phyloP scores from a whole-genome alignment of 2,888 invertebrate genomes.

The Leucophenga maculata region DNA sequence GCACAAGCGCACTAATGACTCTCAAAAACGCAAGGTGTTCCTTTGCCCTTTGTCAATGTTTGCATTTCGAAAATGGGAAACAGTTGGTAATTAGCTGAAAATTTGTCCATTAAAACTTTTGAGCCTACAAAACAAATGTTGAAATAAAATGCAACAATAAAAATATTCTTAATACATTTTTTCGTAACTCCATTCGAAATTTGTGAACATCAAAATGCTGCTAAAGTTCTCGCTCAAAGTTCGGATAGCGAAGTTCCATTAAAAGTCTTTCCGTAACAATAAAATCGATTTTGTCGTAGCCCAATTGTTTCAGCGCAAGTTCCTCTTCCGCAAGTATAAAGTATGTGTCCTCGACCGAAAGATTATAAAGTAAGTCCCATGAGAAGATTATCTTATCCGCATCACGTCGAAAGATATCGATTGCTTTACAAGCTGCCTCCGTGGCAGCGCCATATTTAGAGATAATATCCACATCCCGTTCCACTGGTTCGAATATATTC shows the following conservation, averaged over 20 bases:
- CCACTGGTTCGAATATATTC: too few relatives aligned
- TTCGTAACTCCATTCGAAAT: too few relatives aligned
- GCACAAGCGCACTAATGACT: slow-evolving; percentile 49
- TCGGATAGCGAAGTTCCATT: slow-evolving; percentile 33
- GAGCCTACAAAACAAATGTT: too few relatives aligned
- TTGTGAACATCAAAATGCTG: too few relatives aligned
- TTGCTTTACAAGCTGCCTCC: slow-evolving; percentile 33
- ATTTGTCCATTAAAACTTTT: not conserved
- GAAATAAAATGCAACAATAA: not conserved
- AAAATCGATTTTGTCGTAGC: slow-evolving; percentile 32
- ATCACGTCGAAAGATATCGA: slow-evolving; percentile 44
- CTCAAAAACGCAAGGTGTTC: slow-evolving; percentile 49
- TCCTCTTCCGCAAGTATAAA: slow-evolving; percentile 41
- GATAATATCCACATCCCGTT: not conserved
- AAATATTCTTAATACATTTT: too few relatives aligned
- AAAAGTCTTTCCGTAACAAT: slow-evolving; percentile 26
- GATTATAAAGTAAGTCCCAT: not conserved
- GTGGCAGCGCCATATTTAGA: slow-evolving; percentile 25
- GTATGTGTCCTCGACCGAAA: not conserved
- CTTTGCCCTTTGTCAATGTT: not conserved
- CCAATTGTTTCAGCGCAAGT: slow-evolving; percentile 25
- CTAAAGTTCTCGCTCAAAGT: not conserved
- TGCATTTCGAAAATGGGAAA: not conserved
- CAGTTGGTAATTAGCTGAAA: slow-evolving; percentile 1
- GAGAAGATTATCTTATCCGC: slow-evolving; percentile 32